Evolutionary conservation across 2,113 vertebrate genomes (phyloP), one percentile per base, ranked within the genome.

Genomic region (Pituophis catenifer): DNA sequence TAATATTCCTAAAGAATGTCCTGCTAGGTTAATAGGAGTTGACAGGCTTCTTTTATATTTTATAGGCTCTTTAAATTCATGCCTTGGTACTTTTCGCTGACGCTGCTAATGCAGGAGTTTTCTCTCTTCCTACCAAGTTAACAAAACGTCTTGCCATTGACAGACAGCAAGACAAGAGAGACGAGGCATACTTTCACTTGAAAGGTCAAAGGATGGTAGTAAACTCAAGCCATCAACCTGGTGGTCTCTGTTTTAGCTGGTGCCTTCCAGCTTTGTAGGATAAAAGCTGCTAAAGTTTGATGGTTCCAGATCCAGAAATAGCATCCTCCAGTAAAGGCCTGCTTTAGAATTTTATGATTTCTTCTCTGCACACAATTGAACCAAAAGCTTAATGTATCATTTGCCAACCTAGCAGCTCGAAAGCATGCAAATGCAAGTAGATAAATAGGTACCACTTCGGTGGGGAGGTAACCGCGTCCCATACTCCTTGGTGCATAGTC

Each of bases 1-100:
- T 6, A 48, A 70, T 38, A 24, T 9, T 59, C 70, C 70, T 91
- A 55, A 59, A 91, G 5, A 26, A 24, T 1, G 89, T 15, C 90
- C 88, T 93, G 19, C 59, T 93, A 92, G 93, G 44, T 44, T 96
- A 95, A 96, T 94, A 54, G 59, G 90, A 94, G 33, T 29, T 94
- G 95, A 96, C 92, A 95, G 91, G 75, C 9, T 93, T 95, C 89
- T 90, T 94, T 95, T 90, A 94, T 95, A 94, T 95, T 95, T 96
- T 86, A 92, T 91, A 70, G 6, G 29, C 57, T 65, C 62, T 90
- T 90, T 94, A 91, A 93, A 93, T 86, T 93, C 81, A 65, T 23
- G 29, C 3, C 88, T 89, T 59, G 13, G 92, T 55, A 93, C 48
- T 92, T 93, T 94, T 70, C 93, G 90, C 92, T 94, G 57, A 2